These are phyloP conservation scores for Eidolon dupreanum DNA, from an alignment of 2,797 vertebrate genomes.

Conservation along the genomic window DNA sequence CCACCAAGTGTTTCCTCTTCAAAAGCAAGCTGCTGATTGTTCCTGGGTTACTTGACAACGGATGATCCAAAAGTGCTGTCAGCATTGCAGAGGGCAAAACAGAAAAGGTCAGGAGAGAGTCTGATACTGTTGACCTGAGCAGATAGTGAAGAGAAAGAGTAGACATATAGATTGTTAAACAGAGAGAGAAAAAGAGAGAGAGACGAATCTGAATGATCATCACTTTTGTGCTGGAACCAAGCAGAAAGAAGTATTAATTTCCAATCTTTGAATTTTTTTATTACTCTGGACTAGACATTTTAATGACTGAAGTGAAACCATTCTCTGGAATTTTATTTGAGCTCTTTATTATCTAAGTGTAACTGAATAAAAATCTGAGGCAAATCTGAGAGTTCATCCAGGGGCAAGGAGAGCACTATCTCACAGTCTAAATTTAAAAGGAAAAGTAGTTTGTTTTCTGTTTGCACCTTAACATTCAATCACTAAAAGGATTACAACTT, in stretches of 20 bases:
- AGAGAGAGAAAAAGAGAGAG: no score
- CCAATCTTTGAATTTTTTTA: neutral
- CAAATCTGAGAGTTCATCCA: neutral
- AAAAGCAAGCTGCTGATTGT: neutral
- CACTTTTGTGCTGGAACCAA: neutral
- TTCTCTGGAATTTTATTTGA: slow-evolving; percentile 11
- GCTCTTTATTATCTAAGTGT: neutral
- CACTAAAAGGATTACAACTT: neutral
- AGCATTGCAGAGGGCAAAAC: neutral
- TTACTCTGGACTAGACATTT: neutral
- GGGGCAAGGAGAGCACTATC: neutral
- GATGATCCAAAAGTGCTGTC: neutral
- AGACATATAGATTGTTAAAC: neutral
- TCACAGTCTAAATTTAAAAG: neutral
- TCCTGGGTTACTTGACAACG: neutral
- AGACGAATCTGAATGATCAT: neutral
- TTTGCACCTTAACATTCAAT: neutral
- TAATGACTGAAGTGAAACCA: neutral
- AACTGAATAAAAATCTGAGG: slow-evolving; percentile 9
- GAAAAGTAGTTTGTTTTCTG: neutral
- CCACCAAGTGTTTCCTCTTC: neutral
- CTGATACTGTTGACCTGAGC: neutral
- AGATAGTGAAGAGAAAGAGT: neutral
- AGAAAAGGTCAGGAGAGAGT: neutral
- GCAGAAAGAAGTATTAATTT: neutral